Percentiles rank a stretch among this genome's conserved stretches.
These are phyloP conservation scores for Sericinus montela DNA, from an alignment of 2,888 invertebrate genomes.

Conservation along the genomic window DNA sequence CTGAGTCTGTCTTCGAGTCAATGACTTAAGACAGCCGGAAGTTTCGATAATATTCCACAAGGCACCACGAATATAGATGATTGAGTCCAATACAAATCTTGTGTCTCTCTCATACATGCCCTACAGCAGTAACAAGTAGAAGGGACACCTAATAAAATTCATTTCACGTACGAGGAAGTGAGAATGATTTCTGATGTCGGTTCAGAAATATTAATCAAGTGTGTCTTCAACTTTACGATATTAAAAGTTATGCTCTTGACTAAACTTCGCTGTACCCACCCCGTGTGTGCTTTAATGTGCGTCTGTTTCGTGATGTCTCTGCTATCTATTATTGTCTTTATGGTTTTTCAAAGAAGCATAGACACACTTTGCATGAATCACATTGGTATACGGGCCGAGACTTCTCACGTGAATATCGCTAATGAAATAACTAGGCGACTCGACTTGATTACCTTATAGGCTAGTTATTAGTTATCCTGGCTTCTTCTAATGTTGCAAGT, in stretches of 20 bases:
- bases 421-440: background rate
- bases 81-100: slow-evolving; percentile 61
- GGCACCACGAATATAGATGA: slow-evolving; percentile 77
- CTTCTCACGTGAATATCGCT: slow-evolving; percentile 9
- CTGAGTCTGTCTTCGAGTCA: slow-evolving; percentile 45
- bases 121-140: slow-evolving; percentile 36
- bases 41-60: slow-evolving; percentile 70
- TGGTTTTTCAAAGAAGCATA: slow-evolving; percentile 12
- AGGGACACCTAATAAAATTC: slow-evolving; percentile 55
- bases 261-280: slow-evolving; percentile 12
- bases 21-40: slow-evolving; percentile 69
- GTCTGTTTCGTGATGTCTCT: slow-evolving; percentile 3
- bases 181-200: slow-evolving; percentile 63
- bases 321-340: slow-evolving; percentile 9
- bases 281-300: background rate
- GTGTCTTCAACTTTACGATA: slow-evolving; percentile 31
- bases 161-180: slow-evolving; percentile 73
- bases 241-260: slow-evolving; percentile 31
- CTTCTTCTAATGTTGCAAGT: too few species aligned
- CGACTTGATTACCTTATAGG: too few species aligned
- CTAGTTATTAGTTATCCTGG: too few species aligned
- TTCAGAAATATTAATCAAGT: slow-evolving; percentile 67
- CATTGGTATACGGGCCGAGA: slow-evolving; percentile 8
- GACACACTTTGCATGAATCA: slow-evolving; percentile 1
- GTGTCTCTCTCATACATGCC: slow-evolving; percentile 37